Evolutionary conservation across 2,888 invertebrate genomes (phyloP), one percentile per base, ranked within the genome.

Genomic region (Ceramica pisi): DNA sequence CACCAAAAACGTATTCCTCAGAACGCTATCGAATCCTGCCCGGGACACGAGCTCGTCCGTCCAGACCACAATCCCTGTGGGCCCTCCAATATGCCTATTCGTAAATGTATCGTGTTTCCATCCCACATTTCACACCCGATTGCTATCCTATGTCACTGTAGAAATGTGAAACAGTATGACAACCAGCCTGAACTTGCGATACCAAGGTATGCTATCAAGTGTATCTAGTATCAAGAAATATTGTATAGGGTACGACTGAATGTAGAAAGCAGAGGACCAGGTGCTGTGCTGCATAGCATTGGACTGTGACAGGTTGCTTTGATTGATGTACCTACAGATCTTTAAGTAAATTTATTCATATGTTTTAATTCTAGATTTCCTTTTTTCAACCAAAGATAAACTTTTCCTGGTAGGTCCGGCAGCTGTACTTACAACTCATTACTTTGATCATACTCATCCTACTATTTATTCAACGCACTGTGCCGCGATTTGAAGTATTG

Each of bases 51-150:
- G 12, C 19, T 31, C 59, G 9, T 21, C 16, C 51, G n/a, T 31
- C 12, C 19, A 26, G 62, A 80, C 63, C 81, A 41, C 77, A 68
- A 76, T 35, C 31, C 55, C 31, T 21, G 64, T 12, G 60, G n/a
- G 31, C n/a, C 8, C 51, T 51, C 23, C 67, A 31, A 61, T 56
- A 56, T 8, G 10, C 48, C 41, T 74, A 77, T 63, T 63, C 50
- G 55, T 68, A 72, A 56, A 64, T 59, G 57, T 64, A 75, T 75
- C 73, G 48, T 63, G 51, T 53, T 53, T 53, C 21, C 1, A 35
- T 4, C 26, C 12, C 21, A 56, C 26, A 75, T 59, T 50, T 75
- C 53, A 59, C 75, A 55, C 48, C 23, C 10, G 14, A 56, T 50
- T 67, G 31, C 10, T 44, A 26, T 77, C 19, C n/a, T 19, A 1